Percentiles rank a stretch among this genome's conserved stretches.
These are phyloP conservation scores for Orycteropus afer DNA, from an alignment of 2,113 vertebrate species.

Conservation along the genomic window DNA sequence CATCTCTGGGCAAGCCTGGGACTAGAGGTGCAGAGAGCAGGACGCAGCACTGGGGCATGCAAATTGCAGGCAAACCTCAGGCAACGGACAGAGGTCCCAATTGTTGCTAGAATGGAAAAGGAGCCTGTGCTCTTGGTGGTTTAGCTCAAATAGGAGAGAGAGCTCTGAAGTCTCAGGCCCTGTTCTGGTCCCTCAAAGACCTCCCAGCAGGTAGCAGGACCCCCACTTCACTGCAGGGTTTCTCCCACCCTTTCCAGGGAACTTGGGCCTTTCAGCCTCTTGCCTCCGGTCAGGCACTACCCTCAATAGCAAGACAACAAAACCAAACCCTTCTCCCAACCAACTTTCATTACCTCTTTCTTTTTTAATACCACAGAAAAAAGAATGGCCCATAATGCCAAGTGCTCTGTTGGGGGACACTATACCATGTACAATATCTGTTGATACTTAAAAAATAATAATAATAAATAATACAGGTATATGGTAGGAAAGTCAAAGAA, in stretches of 20 bases:
- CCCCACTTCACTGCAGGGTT: no score
- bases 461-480: not conserved
- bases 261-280: not conserved
- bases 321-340: not conserved
- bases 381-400: not conserved
- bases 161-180: not conserved
- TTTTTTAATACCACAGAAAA: not conserved
- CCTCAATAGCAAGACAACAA: not conserved
- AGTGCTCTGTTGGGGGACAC: no score
- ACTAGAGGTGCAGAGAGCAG: not conserved
- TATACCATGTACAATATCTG: conserved; percentile 43
- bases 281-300: not conserved
- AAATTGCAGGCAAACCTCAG: not conserved
- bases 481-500: not conserved
- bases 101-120: not conserved
- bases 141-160: not conserved
- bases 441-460: conserved; percentile 30
- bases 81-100: not conserved
- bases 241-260: not conserved
- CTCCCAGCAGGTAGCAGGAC: not conserved
- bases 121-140: not conserved
- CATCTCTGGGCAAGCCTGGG: not conserved
- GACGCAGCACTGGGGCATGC: not conserved
- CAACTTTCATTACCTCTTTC: not conserved
- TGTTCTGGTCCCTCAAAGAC: not conserved